Evolutionary conservation across 2,888 invertebrate species (phyloP), one percentile per base, ranked within the genome.

Genomic region (Synergus laeviventris): DNA sequence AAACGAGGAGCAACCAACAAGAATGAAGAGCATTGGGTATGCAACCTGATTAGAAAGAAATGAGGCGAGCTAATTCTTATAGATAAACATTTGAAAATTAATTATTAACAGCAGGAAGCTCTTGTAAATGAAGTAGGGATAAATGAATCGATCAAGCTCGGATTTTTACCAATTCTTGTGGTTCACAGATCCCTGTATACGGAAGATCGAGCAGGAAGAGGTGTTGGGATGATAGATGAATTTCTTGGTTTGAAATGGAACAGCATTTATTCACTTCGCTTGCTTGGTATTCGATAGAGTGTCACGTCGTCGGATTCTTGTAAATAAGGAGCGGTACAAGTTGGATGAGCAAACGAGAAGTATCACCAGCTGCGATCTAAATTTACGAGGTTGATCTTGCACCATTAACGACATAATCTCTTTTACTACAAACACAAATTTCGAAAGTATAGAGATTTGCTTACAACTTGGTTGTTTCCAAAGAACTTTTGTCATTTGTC

Each of bases 371-470:
- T 62, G 76, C 73, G 77, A 75, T 76, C 81, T 76, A 81, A 81
- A 79, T 79, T 80, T 81, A 81, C 80, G 76, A 82, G 76, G 76
- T 75, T 74, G 77, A 82, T 81, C 79, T 78, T 74, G 80, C 82
- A 70, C 83, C 80, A 81, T 82, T 84, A 84, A 81, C 81, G 81
- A 83, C 81, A 82, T 82, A 82, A 83, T 84, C 83, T 81, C 79
- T 82, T 83, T 75, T 77, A 78, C 79, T 81, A 79, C 78, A 80
- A 81, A 77, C 74, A n/a, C n/a, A n/a, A n/a, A n/a, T n/a, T n/a
- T n/a, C n/a, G n/a, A n/a, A n/a, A n/a, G n/a, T n/a, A n/a, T n/a
- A n/a, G n/a, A n/a, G n/a, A n/a, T n/a, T n/a, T n/a, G n/a, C n/a
- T n/a, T n/a, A n/a, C n/a, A n/a, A n/a, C n/a, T n/a, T n/a, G n/a